phyloP scores from a whole-genome alignment of 2,888 invertebrate species.

The Trimorus sp. region DNA sequence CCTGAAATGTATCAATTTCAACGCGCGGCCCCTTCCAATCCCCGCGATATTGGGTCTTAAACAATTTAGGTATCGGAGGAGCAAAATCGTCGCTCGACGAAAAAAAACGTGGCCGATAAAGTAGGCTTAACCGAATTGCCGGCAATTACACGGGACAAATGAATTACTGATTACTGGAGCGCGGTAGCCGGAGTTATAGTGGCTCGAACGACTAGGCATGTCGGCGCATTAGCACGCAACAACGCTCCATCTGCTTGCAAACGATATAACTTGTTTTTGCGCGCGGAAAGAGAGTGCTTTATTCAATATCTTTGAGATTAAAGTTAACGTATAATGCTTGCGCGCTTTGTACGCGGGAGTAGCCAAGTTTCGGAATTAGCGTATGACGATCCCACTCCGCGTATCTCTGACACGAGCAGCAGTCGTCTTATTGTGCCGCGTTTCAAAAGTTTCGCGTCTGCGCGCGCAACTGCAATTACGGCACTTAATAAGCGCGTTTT shows the following conservation, averaged over 20 bases:
- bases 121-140: slow-evolving; percentile 21
- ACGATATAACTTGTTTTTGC: slow-evolving; percentile 57
- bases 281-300: slow-evolving; percentile 35
- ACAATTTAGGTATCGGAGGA: too few relatives aligned
- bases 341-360: slow-evolving; percentile 31
- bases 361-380: slow-evolving; percentile 47
- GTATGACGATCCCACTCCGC: slow-evolving; percentile 48
- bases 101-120: slow-evolving; percentile 37
- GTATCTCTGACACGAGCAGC: slow-evolving; percentile 38
- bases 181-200: slow-evolving; percentile 26
- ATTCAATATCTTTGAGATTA: slow-evolving; percentile 53
- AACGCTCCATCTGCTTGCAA: slow-evolving; percentile 51
- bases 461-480: too few relatives aligned
- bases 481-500: too few relatives aligned
- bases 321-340: slow-evolving; percentile 41
- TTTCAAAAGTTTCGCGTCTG: slow-evolving; percentile 47
- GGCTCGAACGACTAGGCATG: slow-evolving; percentile 28
- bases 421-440: slow-evolving; percentile 48
- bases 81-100: too few relatives aligned
- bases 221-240: slow-evolving; percentile 42
- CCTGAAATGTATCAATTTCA: too few relatives aligned
- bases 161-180: slow-evolving; percentile 47
- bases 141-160: slow-evolving; percentile 45
- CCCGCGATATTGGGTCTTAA: too few relatives aligned
- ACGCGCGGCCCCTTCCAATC: too few relatives aligned